Conservation (phyloP, 2,888 invertebrate species). For the Ormyrus rosae region DNA sequence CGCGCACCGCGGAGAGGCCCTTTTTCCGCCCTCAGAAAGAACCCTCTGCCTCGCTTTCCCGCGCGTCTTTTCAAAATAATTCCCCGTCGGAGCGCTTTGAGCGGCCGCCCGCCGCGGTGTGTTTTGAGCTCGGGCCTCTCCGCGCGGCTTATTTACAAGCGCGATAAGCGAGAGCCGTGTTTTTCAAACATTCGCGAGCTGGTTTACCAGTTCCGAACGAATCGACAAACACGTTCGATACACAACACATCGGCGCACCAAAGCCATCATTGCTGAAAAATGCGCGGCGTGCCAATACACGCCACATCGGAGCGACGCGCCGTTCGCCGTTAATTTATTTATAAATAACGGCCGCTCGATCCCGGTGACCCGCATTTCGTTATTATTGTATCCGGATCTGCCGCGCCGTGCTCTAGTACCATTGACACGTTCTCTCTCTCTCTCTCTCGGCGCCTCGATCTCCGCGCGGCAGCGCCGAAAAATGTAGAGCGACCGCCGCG, state of each 20-base stretch:
- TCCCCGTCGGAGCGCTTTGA: no score
- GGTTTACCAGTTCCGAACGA: no score
- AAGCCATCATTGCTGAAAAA: slow-evolving; percentile 31
- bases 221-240: no score
- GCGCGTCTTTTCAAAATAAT: no score
- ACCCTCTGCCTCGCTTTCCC: not conserved
- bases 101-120: no score
- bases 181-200: no score
- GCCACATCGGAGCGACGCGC: slow-evolving; percentile 7
- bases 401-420: slow-evolving; percentile 44
- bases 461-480: no score
- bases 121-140: no score
- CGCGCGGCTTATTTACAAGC: no score
- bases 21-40: slow-evolving; percentile 15
- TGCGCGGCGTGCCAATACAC: not conserved
- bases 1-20: slow-evolving; percentile 33
- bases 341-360: slow-evolving; percentile 37
- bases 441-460: no score
- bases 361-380: slow-evolving; percentile 55
- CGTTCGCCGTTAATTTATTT: slow-evolving; percentile 23
- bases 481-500: no score
- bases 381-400: slow-evolving; percentile 50
- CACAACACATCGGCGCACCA: not conserved
- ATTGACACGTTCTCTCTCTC: slow-evolving; percentile 45
- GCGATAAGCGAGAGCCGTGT: no score